These are phyloP conservation scores for Hemibagrus guttatus DNA, from an alignment of 2,797 vertebrate genomes.

Conservation along the genomic window DNA sequence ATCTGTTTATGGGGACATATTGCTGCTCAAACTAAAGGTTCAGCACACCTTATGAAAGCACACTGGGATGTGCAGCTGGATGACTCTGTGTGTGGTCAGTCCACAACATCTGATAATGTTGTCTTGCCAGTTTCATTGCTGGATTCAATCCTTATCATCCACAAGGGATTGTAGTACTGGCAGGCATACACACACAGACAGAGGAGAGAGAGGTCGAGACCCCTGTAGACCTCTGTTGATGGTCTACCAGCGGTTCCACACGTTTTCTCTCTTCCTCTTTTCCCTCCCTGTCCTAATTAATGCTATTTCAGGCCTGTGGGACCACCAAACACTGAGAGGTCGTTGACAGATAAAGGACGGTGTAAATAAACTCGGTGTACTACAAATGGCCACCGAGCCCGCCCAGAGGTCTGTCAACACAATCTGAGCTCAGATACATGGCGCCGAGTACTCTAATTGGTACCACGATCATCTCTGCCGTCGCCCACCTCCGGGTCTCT, in stretches of 20 bases:
- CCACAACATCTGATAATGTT: constrained; percentile 56
- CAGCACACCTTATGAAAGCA: constrained; percentile 8
- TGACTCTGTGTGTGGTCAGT: constrained; percentile 64
- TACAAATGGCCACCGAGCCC: constrained; percentile 49
- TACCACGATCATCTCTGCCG: constrained; percentile 48
- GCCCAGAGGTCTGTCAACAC: constrained; percentile 66
- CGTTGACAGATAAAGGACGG: constrained; percentile 72
- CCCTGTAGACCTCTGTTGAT: constrained; percentile 50
- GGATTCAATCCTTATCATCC: constrained; percentile 60
- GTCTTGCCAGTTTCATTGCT: constrained; percentile 62
- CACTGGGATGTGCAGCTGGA: not conserved
- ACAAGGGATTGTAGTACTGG: constrained; percentile 47
- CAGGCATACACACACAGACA: constrained; percentile 58
- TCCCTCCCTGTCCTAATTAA: constrained; percentile 77
- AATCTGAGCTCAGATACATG: constrained; percentile 71
- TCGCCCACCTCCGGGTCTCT: constrained; percentile 61
- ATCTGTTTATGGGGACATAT: not conserved
- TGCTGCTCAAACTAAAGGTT: not conserved
- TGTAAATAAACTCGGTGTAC: constrained; percentile 73
- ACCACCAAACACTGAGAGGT: constrained; percentile 73
- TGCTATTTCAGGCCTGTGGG: constrained; percentile 68
- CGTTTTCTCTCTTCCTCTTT: constrained; percentile 79
- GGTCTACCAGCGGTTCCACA: constrained; percentile 70
- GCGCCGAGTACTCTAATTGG: constrained; percentile 73
- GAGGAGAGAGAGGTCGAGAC: constrained; percentile 46